Evolutionary conservation across 1,140 invertebrate genomes (phyloP).

Genomic region (Trichomalopsis sarcophagae): DNA sequence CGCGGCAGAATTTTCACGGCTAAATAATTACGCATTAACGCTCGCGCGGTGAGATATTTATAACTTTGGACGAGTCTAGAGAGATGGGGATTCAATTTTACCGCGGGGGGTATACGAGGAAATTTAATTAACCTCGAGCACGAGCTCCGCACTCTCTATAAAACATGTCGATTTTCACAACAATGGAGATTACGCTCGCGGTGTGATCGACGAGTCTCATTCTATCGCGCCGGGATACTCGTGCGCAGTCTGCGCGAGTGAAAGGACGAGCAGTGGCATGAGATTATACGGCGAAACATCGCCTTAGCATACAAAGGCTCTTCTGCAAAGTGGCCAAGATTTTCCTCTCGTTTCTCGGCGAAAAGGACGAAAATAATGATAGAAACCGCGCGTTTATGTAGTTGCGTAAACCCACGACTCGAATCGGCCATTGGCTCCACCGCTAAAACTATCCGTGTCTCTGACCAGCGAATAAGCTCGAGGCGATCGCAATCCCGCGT

Average conservation of each 20-base stretch:
- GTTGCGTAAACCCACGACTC: neutral
- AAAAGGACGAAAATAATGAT: neutral
- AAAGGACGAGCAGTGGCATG: constrained; percentile 26
- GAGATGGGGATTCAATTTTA: too few species aligned
- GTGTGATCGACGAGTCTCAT: neutral
- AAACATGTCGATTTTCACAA: constrained; percentile 42
- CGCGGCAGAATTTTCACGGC: neutral
- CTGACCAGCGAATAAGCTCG: neutral
- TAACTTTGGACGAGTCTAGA: too few species aligned
- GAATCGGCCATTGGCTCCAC: neutral
- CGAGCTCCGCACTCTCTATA: neutral
- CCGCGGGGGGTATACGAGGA: too few species aligned
- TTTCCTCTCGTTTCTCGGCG: neutral
- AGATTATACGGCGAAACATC: neutral
- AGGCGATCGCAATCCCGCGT: constrained; percentile 9
- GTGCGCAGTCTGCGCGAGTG: neutral
- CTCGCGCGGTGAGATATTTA: too few species aligned
- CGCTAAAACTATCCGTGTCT: too few species aligned
- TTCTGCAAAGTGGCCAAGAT: neutral
- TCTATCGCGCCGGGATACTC: constrained; percentile 2
- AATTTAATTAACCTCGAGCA: neutral
- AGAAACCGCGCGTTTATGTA: neutral
- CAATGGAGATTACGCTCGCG: constrained; percentile 24
- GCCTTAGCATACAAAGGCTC: constrained; percentile 21
- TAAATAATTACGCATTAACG: neutral